These are phyloP conservation scores for Hyla sarda DNA, from an alignment of 2,113 vertebrate genomes.

Conservation along the genomic window DNA sequence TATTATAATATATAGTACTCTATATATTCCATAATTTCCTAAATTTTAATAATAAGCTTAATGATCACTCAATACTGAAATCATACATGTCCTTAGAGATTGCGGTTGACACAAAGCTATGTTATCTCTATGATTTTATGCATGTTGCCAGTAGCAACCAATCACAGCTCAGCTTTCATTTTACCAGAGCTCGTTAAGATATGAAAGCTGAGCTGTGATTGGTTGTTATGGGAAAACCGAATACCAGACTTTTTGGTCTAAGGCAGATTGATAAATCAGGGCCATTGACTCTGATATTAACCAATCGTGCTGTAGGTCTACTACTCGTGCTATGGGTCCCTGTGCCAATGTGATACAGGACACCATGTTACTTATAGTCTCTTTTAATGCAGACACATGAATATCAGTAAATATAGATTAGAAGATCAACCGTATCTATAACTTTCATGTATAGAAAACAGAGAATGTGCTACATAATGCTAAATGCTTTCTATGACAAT, in stretches of 20 bases:
- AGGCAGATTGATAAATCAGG: too few relatives aligned
- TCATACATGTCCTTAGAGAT: not conserved
- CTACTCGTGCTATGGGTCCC: not conserved
- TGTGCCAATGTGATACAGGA: not conserved
- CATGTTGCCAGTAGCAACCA: too few relatives aligned
- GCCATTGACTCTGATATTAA: not conserved
- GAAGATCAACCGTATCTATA: not conserved
- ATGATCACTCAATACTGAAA: not conserved
- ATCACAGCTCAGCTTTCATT: too few relatives aligned
- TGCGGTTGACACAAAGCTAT: not conserved
- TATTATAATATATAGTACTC: too few relatives aligned
- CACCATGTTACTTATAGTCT: not conserved
- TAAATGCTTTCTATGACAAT: not conserved
- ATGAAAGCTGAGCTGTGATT: too few relatives aligned
- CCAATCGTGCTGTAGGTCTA: not conserved
- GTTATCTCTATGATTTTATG: not conserved
- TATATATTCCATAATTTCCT: too few relatives aligned
- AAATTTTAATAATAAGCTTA: not conserved
- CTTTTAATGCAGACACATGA: not conserved
- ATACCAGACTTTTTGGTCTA: too few relatives aligned
- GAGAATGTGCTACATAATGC: conserved; percentile 14
- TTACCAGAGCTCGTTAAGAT: too few relatives aligned
- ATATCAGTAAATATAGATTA: not conserved
- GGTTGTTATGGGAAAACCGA: too few relatives aligned
- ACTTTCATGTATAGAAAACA: not conserved